A percentile compares a stretch with the other conserved stretches of the same genome.
phyloP scores from a whole-genome alignment of 2,113 vertebrate species.

The Ursus arctos region DNA sequence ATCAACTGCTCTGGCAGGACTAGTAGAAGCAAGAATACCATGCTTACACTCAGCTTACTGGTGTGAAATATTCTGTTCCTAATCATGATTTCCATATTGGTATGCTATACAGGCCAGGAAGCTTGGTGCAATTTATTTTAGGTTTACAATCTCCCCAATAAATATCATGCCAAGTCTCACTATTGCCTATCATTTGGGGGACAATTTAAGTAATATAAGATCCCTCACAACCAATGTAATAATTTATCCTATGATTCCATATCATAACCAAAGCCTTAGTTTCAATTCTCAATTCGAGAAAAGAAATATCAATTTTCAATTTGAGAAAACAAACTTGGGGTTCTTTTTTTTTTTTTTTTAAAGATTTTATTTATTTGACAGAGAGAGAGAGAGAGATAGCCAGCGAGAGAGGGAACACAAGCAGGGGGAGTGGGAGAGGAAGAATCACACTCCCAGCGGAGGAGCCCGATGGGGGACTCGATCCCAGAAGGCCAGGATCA shows the following conservation, averaged over 20 bases:
- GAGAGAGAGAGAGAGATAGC: too few relatives aligned
- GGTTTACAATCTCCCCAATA: neutral
- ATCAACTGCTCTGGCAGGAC: neutral
- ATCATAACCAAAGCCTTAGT: neutral
- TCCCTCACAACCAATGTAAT: neutral
- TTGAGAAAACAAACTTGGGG: neutral
- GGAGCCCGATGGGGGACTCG: too few relatives aligned
- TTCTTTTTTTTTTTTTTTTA: neutral
- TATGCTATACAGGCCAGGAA: neutral
- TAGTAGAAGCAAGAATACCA: neutral
- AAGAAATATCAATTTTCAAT: slow-evolving; percentile 52
- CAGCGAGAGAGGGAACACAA: too few relatives aligned
- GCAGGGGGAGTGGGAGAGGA: too few relatives aligned
- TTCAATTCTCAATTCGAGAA: neutral
- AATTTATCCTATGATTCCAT: neutral
- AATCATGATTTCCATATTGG: neutral
- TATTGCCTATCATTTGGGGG: neutral
- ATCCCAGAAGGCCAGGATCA: too few relatives aligned
- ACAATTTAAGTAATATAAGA: neutral
- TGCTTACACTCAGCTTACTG: neutral
- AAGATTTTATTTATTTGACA: too few relatives aligned
- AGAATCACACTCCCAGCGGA: too few relatives aligned
- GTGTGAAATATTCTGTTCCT: neutral
- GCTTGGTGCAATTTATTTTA: neutral
- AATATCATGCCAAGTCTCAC: neutral